Evolutionary conservation across 2,888 invertebrate genomes (phyloP), one percentile per base, ranked within the genome.

Genomic region (Gerosis bhagava): DNA sequence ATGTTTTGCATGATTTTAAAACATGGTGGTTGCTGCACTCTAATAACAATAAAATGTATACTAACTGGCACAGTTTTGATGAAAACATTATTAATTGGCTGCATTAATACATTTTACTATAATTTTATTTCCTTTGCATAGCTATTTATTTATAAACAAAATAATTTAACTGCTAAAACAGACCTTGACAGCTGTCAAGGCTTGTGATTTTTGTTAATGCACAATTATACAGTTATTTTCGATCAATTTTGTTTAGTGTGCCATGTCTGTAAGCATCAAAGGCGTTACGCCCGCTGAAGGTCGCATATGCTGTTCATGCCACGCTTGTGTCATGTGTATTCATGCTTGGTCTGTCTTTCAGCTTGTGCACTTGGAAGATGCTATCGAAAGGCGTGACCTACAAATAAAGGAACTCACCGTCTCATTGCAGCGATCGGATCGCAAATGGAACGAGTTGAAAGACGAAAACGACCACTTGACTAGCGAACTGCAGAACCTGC

Each of bases 311-410:
- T n/a, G n/a, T n/a, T n/a, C n/a, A n/a, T n/a, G n/a, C n/a, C n/a
- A n/a, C n/a, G n/a, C 39, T 51, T 29, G 21, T 35, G 37, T 44
- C 36, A 16, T 32, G 40, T 36, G 35, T 43, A 34, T 43, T 41
- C 12, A 45, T 37, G 44, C 22, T 31, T 34, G 41, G 32, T 40
- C 47, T 94, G 93, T 83, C 73, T 90, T 90, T 69, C 79, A 95
- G 94, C 89, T 94, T 65, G 90, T 92, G 73, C 94, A 95, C 76
- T 94, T 93, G 73, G 93, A 94, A 73, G 90, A 89, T 61, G 93
- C 93, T 60, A 83, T 95, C 49, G 83, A 88, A 7, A 91, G 93
- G 58, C 92, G 95, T 63, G 94, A 95, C 67, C 90, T 91, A 60
- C 74, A 94, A 65, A 95, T 95, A 58, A 91, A 93, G 63, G 92